phyloP scores from a whole-genome alignment of 1,140 invertebrate species.

The Drosophila nigrodunni region DNA sequence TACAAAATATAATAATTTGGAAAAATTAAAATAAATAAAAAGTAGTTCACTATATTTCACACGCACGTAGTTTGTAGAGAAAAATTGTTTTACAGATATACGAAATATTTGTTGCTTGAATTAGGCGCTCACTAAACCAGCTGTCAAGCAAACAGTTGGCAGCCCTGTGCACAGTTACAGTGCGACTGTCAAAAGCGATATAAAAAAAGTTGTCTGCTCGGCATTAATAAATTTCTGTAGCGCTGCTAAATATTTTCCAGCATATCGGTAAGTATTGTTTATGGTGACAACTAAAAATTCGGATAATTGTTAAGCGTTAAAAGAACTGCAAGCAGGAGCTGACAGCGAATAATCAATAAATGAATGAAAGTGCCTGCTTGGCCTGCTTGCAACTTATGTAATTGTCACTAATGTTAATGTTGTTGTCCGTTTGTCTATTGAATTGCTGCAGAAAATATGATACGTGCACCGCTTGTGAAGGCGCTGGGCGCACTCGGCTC shows the following conservation, averaged over 20 bases:
- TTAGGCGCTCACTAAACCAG: conserved; percentile 25
- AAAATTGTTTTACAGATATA: background rate
- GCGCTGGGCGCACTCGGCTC: conserved; percentile 81
- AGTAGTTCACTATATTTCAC: too few species aligned
- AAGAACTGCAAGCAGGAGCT: background rate
- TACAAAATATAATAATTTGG: too few species aligned
- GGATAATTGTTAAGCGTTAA: background rate
- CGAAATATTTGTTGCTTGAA: conserved; percentile 20
- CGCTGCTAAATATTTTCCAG: conserved; percentile 74
- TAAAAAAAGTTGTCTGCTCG: conserved; percentile 75
- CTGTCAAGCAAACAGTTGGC: conserved; percentile 61
- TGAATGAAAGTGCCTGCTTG: conserved; percentile 2
- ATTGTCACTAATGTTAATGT: conserved; percentile 56
- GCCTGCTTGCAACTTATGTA: conserved; percentile 73
- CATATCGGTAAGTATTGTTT: conserved; percentile 68
- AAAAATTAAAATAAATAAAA: too few species aligned
- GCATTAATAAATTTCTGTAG: conserved; percentile 66
- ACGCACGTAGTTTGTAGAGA: too few species aligned
- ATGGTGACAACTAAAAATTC: background rate
- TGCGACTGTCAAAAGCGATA: conserved; percentile 69
- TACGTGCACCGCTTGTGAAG: conserved; percentile 84
- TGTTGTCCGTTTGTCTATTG: conserved; percentile 45
- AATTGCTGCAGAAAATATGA: conserved; percentile 79
- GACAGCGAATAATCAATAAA: conserved; percentile 34
- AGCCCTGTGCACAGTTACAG: conserved; percentile 61